These are phyloP conservation scores for Piprites chloris DNA, from an alignment of 2,113 vertebrate species.

Conservation along the genomic window DNA sequence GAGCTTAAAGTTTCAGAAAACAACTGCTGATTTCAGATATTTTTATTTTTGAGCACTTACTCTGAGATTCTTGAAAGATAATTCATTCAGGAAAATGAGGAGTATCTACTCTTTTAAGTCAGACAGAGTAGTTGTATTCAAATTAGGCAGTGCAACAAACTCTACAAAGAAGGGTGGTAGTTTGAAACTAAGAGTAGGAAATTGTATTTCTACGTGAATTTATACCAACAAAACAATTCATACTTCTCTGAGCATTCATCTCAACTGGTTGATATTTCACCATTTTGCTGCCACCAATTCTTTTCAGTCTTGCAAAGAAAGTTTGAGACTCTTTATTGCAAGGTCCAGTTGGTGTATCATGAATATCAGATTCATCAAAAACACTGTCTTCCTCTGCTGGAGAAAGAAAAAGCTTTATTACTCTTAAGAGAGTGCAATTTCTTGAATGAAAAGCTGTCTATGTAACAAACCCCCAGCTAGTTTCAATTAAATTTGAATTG, in stretches of 20 bases:
- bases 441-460: not conserved
- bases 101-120: not conserved
- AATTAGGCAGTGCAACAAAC: slow-evolving; percentile 39
- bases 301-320: slow-evolving; percentile 97
- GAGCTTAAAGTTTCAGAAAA: not conserved
- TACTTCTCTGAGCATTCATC: slow-evolving; percentile 97
- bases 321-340: slow-evolving; percentile 98
- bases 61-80: not conserved
- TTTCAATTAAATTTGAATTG: not conserved
- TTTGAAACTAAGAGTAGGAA: slow-evolving; percentile 56
- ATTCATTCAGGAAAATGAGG: not conserved
- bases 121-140: not conserved
- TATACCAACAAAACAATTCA: slow-evolving; percentile 72
- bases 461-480: not conserved
- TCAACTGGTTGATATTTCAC: slow-evolving; percentile 99
- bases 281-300: slow-evolving; percentile 97
- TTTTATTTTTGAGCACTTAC: not conserved
- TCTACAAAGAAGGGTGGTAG: slow-evolving; percentile 47
- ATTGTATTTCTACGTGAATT: slow-evolving; percentile 66
- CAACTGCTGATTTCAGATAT: not conserved
- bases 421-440: slow-evolving; percentile 50
- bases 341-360: slow-evolving; percentile 96
- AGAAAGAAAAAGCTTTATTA: slow-evolving; percentile 70
- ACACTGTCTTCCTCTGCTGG: slow-evolving; percentile 96
- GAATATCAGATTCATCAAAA: slow-evolving; percentile 98